Evolutionary conservation across 2,888 invertebrate genomes (phyloP).

Genomic region (Drosophila kuntzei): DNA sequence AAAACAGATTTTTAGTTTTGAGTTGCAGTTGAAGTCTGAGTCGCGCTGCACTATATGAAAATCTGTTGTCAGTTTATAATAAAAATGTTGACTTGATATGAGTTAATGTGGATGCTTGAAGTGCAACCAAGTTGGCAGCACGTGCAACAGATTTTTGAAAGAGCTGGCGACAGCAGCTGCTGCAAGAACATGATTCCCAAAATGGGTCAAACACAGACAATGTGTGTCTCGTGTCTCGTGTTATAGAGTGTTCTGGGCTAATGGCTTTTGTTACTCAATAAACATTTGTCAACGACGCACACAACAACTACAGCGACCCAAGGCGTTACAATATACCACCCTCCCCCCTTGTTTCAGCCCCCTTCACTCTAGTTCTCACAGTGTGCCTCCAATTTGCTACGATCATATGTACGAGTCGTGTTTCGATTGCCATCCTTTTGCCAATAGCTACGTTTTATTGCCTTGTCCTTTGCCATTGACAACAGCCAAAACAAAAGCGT

Average conservation of each 20-base stretch:
- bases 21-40: conserved; percentile 1
- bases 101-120: conserved; percentile 52
- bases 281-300: conserved; percentile 63
- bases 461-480: conserved; percentile 58
- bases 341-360: background rate
- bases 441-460: conserved; percentile 76
- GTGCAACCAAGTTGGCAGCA: conserved; percentile 19
- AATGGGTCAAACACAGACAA: conserved; percentile 52
- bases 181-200: conserved; percentile 15
- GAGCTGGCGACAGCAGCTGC: conserved; percentile 26
- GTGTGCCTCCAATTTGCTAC: conserved; percentile 28
- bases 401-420: conserved; percentile 29
- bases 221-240: conserved; percentile 18
- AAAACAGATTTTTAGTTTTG: conserved; percentile 41
- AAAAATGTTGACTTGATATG: conserved; percentile 61
- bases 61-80: conserved; percentile 78
- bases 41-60: conserved; percentile 57
- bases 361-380: no score
- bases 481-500: conserved; percentile 45
- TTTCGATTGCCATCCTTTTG: conserved; percentile 38
- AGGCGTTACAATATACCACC: conserved; percentile 37
- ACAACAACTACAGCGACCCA: conserved; percentile 10
- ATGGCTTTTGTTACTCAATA: conserved; percentile 73
- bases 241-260: conserved; percentile 53
- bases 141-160: conserved; percentile 40